These are phyloP conservation scores for Meganola albula DNA, from an alignment of 2,888 invertebrate genomes.

Conservation along the genomic window DNA sequence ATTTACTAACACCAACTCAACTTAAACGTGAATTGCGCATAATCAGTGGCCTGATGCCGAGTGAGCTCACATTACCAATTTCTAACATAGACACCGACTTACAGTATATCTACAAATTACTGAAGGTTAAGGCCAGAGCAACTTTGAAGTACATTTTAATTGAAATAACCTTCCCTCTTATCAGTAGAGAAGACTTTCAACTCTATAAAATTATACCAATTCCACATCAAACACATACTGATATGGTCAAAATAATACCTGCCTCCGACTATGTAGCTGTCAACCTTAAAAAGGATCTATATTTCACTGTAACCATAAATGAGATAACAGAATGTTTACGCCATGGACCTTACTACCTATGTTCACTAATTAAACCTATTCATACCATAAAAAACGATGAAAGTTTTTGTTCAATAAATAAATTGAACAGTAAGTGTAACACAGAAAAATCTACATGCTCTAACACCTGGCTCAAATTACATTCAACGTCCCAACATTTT, in stretches of 20 bases:
- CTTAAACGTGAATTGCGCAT: conserved; percentile 11
- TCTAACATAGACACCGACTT: conserved; percentile 10
- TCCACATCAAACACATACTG: not conserved
- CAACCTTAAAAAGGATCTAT: not conserved
- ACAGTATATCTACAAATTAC: conserved; percentile 11
- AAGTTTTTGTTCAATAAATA: not conserved
- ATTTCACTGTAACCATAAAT: not conserved
- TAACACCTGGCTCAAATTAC: conserved; percentile 1
- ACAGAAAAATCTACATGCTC: not conserved
- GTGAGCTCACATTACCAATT: conserved; percentile 14
- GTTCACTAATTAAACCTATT: conserved; percentile 1
- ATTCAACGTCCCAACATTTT: conserved; percentile 1
- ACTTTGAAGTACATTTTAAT: not conserved
- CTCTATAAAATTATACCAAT: not conserved
- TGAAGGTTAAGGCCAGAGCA: conserved; percentile 8
- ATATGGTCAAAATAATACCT: not conserved
- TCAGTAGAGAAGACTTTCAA: not conserved
- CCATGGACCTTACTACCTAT: not conserved
- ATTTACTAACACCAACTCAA: conserved; percentile 16
- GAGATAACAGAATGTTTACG: not conserved
- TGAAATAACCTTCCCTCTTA: not conserved
- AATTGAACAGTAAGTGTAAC: not conserved
- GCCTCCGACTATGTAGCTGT: not conserved
- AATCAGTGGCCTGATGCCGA: conserved; percentile 11
- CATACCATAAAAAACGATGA: not conserved